phyloP scores from a whole-genome alignment of 2,888 invertebrate genomes.

The Hemaris fuciformis region DNA sequence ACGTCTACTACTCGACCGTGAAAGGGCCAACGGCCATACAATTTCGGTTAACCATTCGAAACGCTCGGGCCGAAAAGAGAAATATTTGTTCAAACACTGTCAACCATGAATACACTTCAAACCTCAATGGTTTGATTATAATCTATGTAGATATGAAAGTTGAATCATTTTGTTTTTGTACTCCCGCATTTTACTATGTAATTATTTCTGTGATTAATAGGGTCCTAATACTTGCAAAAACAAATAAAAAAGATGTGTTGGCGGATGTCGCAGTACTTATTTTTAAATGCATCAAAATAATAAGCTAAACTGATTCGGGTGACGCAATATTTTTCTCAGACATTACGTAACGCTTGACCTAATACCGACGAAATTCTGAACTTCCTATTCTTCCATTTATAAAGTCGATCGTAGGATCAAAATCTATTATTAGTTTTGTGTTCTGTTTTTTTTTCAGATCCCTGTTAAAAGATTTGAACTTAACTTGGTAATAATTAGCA shows the following conservation, averaged over 20 bases:
- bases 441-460: background rate
- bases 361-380: slow-evolving; percentile 11
- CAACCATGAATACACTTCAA: background rate
- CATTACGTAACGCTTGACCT: background rate
- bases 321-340: background rate
- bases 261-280: too few relatives aligned
- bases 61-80: slow-evolving; percentile 20
- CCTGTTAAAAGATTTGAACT: background rate
- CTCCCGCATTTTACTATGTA: background rate
- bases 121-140: background rate
- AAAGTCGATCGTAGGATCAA: background rate
- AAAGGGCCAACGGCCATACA: slow-evolving; percentile 43
- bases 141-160: background rate
- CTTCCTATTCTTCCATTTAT: background rate
- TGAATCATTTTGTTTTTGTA: background rate
- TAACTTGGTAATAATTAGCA: too few relatives aligned
- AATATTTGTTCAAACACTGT: slow-evolving; percentile 14
- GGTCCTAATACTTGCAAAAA: background rate
- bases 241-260: too few relatives aligned
- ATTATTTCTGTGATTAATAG: background rate
- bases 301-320: too few relatives aligned
- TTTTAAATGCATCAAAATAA: too few relatives aligned
- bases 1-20: slow-evolving; percentile 52
- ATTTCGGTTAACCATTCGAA: slow-evolving; percentile 27
- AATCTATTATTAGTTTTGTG: too few relatives aligned